Base-by-base conservation (phyloP, 1,140 invertebrate genomes). In the Galleria mellonella region DNA sequence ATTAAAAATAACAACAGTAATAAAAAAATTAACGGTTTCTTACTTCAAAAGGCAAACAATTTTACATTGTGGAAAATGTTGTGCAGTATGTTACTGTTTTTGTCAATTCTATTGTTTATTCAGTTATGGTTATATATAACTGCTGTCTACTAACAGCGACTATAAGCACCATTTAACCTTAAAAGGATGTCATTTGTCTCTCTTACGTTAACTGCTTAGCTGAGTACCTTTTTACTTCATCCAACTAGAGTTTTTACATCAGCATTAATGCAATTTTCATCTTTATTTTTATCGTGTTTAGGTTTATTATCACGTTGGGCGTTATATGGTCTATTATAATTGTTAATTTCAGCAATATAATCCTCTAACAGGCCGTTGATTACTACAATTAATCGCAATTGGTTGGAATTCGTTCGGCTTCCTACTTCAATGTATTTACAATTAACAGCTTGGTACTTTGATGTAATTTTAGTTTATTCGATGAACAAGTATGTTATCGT, bases 371-470 rank as follows among this genome's bases (percentile, higher is more conserved):
- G 73, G 75, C 71, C 72, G 66, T 81, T 81, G 72, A 83, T 83
- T 77, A 79, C 76, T 47, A 72, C 76, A 83, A 83, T 83, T 83
- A 83, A 75, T 70, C 51, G 62, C 75, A 83, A 83, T 83, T 81
- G 73, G 65, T 64, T 47, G 79, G 79, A 81, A 83, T 83, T 74
- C 43, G 65, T 71, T 49, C 47, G 37, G 64, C 62, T 76, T 76
- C 75, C 72, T 72, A 62, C 58, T 60, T 41, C 15, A 46, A 50
- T 32, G 12, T 32, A 17, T 47, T 15, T 47, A 10, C 39, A 13
- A 33, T 32, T 47, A 36, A 28, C 14, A 32, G 41, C 17, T 32
- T 36, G 27, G 13, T 8, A 17, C 14, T 9, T 37, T 17, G 35
- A 37, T 37, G 14, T 17, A 13, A 15, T 17, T 37, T 37, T 37